A percentile compares a stretch with the other conserved stretches of the same genome.
These are phyloP conservation scores for Neolamprologus cancellatus DNA, from an alignment of 2,113 vertebrate genomes.

Conservation along the genomic window DNA sequence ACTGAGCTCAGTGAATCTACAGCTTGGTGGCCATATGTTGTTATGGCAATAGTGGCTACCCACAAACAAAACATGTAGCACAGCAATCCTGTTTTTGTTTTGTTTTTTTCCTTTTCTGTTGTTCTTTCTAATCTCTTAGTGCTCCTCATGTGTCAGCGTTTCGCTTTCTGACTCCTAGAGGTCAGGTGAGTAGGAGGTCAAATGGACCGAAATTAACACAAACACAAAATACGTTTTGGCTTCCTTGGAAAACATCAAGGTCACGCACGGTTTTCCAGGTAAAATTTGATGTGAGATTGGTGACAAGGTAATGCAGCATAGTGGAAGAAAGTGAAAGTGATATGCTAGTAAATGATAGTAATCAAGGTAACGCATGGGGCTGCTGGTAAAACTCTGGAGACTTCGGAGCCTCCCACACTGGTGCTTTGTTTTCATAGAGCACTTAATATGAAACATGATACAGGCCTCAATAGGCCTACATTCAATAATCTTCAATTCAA, in stretches of 20 bases:
- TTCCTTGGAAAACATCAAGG: background rate
- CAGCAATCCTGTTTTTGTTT: background rate
- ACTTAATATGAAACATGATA: background rate
- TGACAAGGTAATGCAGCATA: background rate
- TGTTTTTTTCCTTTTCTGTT: background rate
- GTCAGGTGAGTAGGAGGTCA: constrained; percentile 51
- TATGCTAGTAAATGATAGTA: background rate
- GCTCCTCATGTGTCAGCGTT: constrained; percentile 45
- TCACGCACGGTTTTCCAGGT: background rate
- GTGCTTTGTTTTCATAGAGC: background rate
- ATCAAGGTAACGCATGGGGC: background rate
- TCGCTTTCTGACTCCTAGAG: constrained; percentile 29
- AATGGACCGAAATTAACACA: constrained; percentile 17
- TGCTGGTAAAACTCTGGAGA: background rate
- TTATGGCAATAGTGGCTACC: constrained; percentile 52
- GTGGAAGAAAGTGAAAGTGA: background rate
- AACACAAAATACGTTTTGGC: constrained; percentile 22
- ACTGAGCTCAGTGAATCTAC: constrained; percentile 46
- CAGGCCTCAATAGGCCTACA: background rate
- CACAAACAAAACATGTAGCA: constrained; percentile 42
- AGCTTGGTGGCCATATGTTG: constrained; percentile 65
- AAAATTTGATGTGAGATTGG: background rate
- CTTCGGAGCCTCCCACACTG: background rate
- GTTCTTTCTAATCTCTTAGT: constrained; percentile 28
- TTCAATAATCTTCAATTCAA: background rate